Base-by-base conservation (phyloP, 2,113 vertebrate species). In the Oreochromis niloticus region DNA sequence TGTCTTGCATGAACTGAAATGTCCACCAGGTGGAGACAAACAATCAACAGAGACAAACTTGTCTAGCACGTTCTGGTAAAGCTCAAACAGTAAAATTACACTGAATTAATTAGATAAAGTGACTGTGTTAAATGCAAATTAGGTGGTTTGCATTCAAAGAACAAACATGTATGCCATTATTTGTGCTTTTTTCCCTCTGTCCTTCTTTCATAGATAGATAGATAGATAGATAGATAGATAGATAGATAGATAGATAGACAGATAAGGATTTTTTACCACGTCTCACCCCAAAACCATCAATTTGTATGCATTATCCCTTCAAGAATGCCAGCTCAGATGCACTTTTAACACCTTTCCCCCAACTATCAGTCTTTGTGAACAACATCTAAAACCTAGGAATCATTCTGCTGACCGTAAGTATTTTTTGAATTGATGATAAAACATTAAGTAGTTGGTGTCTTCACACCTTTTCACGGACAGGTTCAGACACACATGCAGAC, bases 11-110 rank as follows among this genome's bases (percentile, higher is more conserved):
- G 87, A 34, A 27, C 27, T 24, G 1, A 83, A 83, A 5, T 57
- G 9, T 85, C 93, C 93, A 93, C 88, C 24, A 1, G 92, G 68
- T 81, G 91, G 92, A 82, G 93, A 86, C 90, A 93, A 84, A 88
- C 19, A 14, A 79, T 24, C 19, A 88, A n/a, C 83, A 61, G 22
- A 82, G 48, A 84, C 13, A 30, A 22, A 52, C 7, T 24, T 34
- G 13, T 75, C 27, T 19, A 19, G 56, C 56, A 22, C 4, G 6
- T 43, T 56, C 6, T 46, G 4, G 14, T 16, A 46, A 43, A 79
- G 50, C 48, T 32, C 17, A 14, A 75, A 32, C 19, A 24, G 12
- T 27, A 24, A 68, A 41, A 36, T 81, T 17, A 80, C 56, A 83
- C 54, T 57, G 8, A 61, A 61, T 32, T 19, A 2, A 80, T 57